A percentile compares a stretch with the other conserved stretches of the same genome.
Conservation (phyloP, 2,113 vertebrate genomes). For the Coptodon bakossiorum region DNA sequence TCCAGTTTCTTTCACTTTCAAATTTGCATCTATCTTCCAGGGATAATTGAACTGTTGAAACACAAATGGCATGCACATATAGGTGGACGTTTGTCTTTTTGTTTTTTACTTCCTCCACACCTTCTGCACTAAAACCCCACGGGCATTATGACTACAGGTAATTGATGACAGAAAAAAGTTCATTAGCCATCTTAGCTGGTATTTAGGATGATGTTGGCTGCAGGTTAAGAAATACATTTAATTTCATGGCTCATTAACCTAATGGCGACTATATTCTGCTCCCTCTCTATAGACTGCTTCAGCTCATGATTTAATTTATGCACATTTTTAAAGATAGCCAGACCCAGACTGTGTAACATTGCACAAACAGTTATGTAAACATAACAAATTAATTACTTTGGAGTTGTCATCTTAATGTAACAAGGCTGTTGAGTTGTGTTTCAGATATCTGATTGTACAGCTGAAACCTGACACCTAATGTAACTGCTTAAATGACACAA, state of each 20-base stretch:
- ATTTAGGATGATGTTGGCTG: conserved; percentile 45
- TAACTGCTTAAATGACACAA: not conserved
- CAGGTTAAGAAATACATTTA: conserved; percentile 56
- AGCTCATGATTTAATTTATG: conserved; percentile 35
- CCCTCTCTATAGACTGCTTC: not conserved
- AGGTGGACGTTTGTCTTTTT: not conserved
- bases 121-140: not conserved
- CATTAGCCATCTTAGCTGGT: conserved; percentile 54
- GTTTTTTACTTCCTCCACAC: not conserved
- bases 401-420: not conserved
- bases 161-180: conserved; percentile 58
- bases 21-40: not conserved
- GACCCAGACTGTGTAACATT: not conserved
- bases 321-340: not conserved
- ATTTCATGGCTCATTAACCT: conserved; percentile 67
- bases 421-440: not conserved
- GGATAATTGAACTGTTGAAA: not conserved
- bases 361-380: not conserved
- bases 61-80: not conserved
- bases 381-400: not conserved
- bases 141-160: conserved; percentile 24
- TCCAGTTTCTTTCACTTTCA: not conserved
- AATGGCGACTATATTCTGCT: conserved; percentile 18
- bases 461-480: not conserved
- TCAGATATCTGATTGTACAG: not conserved